Evolutionary conservation across 2,113 vertebrate genomes (phyloP), one percentile per base, ranked within the genome.

Genomic region (Ibidorhyncha struthersii): DNA sequence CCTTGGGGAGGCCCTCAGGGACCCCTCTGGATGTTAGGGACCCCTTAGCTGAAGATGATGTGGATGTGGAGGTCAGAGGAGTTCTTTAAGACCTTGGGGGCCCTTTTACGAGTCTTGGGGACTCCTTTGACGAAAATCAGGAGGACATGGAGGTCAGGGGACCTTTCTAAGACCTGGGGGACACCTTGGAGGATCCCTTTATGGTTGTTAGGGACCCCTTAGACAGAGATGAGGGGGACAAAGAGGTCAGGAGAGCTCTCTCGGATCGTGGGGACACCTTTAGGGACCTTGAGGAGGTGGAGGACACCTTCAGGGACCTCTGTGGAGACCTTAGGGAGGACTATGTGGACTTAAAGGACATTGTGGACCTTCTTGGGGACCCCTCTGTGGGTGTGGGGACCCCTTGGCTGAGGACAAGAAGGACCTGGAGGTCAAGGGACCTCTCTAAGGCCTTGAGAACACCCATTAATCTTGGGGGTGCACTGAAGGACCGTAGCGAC

Each of bases 401-500:
- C 22, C 59, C 22, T 52, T 27, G 6, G 36, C 4, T 27, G 36
- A 41, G 16, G 12, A 59, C 20, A 10, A 43, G 22, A 29, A 32
- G 6, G 73, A 45, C 72, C 10, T 21, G 20, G 59, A 61, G 74
- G n/a, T 78, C 27, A 32, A 30, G 30, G 38, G 49, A 66, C 32
- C 61, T 22, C 47, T 43, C 11, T 12, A 2, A 17, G 78, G 23
- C 10, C 10, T 43, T 0, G 1, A 41, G 61, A 20, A 20, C 29
- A 6, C 23, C 29, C 20, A 0, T 23, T 49, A 20, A 23, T 38
- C 2, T 15, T 47, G 49, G 30, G 23, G 61, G 9, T 6, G 2
- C 9, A 0, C 17, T 3, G 17, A 12, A 52, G 36, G 36, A 14
- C 18, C 4, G 3, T 5, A 23, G 34, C 2, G 4, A 38, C 29